Base-by-base conservation (phyloP, 2,797 vertebrate genomes). In the Brachyrhaphis roseni region DNA sequence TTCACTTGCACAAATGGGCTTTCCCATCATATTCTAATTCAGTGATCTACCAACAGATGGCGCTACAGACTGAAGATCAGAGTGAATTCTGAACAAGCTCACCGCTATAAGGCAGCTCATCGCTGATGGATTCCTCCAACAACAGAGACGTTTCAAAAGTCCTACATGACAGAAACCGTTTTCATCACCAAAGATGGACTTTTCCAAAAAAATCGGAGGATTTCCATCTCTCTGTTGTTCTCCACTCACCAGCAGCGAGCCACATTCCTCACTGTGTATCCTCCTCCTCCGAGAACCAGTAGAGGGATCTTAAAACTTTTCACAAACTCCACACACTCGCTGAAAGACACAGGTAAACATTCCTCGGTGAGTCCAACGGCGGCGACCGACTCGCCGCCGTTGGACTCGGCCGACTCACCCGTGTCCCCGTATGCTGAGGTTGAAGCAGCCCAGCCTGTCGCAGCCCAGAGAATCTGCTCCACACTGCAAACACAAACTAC, bases 221-320 rank as follows among this genome's bases (percentile, higher is more conserved):
- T 43, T 57, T 43, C 12, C 0, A 2, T 74, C 34, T 13, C 55
- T 46, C 5, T 5, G 28, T 34, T 7, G 8, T 23, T 16, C 23
- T 43, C 2, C 7, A 94, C 97, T 94, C 82, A 99, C 98, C 98
- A 99, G 93, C 98, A 99, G 8, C 98, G 96, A 7, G 98, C 98
- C 80, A 99, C 98, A 0, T 99, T 99, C 84, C 98, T 96, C 68
- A 99, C 98, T 0, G 98, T 99, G 94, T 99, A 99, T 26, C 98
- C 98, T 45, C 98, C 98, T 83, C 98, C 98, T 85, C 98, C 98
- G 75, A 99, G 95, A 2, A 99, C 98, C 93, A 99, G 90, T 72
- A 99, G 91, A 55, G 98, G 98, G 76, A 99, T 99, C 92, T 96
- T 99, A 92, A 99, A 99, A 86, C 97, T 96, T 95, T 99, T 99